Base-by-base conservation (phyloP, 1,140 invertebrate genomes). In the Drosophila truncata region DNA sequence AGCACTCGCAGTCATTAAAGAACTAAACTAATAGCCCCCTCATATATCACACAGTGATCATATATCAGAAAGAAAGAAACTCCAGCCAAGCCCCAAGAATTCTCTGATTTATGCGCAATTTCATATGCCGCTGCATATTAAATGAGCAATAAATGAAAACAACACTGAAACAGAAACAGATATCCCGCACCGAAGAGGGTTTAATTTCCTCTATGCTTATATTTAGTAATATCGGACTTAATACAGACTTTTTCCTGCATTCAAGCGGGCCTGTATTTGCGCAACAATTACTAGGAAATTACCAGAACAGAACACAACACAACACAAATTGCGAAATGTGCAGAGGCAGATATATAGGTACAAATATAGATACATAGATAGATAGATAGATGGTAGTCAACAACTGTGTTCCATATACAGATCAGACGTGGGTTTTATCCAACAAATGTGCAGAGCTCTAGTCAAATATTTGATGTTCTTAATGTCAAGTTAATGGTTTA, bases 201-300 rank as follows among this genome's bases (percentile, higher is more conserved):
- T 59, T 49, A 23, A 47, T 70, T 70, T 27, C 20, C 50, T 9
- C 64, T 42, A 79, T 61, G 33, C 52, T 65, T 49, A 59, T 57
- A 60, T 63, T 60, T 63, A 50, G 39, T 69, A 85, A 64, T 67
- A 55, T 46, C 37, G 23, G 52, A 70, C 60, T 59, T 63, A 31
- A 31, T 47, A 59, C 27, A 47, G 35, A 42, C 65, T 81, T 41
- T 74, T 61, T 57, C 20, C 25, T 16, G 23, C 31, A 57, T 57
- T 62, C 35, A 31, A n/a, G 47, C 27, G 33, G 7, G n/a, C 6
- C 66, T 46, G 63, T 49, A 25, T 80, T 83, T 83, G 76, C 50
- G 50, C 76, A 84, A 77, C 77, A 80, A 85, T 84, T 77, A 84
- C 66, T 29, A 44, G 55, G 52, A 83, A 88, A 88, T 88, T 63